Evolutionary conservation across 2,113 vertebrate genomes (phyloP).

Genomic region (Alexandromys fortis): DNA sequence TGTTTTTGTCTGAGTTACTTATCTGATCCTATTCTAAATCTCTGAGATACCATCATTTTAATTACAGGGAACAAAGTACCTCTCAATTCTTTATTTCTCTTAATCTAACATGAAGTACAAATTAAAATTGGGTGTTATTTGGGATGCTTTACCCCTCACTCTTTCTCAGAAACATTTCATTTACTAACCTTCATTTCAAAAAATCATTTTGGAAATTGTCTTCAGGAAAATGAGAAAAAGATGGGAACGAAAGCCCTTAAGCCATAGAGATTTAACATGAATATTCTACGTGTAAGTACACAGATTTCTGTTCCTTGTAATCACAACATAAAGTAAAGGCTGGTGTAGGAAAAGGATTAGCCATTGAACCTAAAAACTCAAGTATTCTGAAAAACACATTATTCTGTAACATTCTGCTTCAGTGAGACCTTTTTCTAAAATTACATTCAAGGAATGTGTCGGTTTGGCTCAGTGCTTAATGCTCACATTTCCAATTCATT

Average conservation of each 20-base stretch:
- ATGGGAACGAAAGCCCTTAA: neutral
- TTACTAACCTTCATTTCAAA: neutral
- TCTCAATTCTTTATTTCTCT: neutral
- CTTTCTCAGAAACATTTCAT: conserved; percentile 5
- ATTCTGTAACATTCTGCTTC: conserved; percentile 54
- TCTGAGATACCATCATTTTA: neutral
- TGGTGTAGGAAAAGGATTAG: conserved; percentile 56
- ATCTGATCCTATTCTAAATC: neutral
- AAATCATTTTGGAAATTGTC: conserved; percentile 64
- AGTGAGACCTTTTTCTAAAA: conserved; percentile 51
- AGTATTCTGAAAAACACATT: conserved; percentile 62
- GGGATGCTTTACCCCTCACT: neutral
- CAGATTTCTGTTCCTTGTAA: conserved; percentile 41
- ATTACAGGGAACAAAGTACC: neutral
- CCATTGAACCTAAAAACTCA: conserved; percentile 29
- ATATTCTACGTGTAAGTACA: conserved; percentile 55
- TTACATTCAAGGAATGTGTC: conserved; percentile 6
- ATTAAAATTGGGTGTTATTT: neutral
- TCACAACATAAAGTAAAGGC: neutral
- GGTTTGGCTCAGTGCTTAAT: conserved; percentile 6
- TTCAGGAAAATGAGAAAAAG: conserved; percentile 55
- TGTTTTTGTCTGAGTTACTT: neutral
- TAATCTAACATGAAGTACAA: neutral
- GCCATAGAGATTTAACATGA: conserved; percentile 47
- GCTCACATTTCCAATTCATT: neutral